Evolutionary conservation across 2,113 vertebrate genomes (phyloP).

Genomic region (Ammodytes dubius): DNA sequence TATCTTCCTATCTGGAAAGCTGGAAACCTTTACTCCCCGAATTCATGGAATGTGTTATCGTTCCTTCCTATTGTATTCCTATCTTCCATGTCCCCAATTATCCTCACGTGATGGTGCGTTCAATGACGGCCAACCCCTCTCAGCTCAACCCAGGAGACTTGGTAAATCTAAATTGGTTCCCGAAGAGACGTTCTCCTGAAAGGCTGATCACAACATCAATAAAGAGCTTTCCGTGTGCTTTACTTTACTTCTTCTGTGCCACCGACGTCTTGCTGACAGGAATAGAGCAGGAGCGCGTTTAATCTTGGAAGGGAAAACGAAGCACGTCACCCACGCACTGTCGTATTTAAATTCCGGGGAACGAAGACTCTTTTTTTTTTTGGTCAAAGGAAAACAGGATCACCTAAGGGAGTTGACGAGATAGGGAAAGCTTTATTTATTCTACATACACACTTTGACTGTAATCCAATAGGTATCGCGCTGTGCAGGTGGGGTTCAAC

Average conservation of each 20-base stretch:
- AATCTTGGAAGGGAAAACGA: constrained; percentile 30
- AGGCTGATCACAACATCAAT: constrained; percentile 44
- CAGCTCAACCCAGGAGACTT: constrained; percentile 28
- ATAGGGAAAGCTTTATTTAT: constrained; percentile 25
- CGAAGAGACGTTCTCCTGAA: constrained; percentile 42
- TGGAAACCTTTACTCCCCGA: background rate
- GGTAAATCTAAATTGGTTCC: constrained; percentile 51
- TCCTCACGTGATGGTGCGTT: constrained; percentile 13
- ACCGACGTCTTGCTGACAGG: constrained; percentile 20
- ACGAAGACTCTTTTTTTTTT: constrained; percentile 41
- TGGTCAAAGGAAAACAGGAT: constrained; percentile 16
- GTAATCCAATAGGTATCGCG: background rate
- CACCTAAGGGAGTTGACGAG: constrained; percentile 15
- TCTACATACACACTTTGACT: background rate
- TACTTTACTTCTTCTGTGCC: constrained; percentile 8
- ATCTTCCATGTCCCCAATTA: constrained; percentile 24
- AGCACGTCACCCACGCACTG: constrained; percentile 12
- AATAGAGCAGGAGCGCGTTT: constrained; percentile 10
- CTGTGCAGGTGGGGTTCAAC: background rate
- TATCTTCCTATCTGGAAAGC: background rate
- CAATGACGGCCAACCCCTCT: constrained; percentile 7
- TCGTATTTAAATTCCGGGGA: constrained; percentile 18
- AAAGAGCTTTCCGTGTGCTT: constrained; percentile 15
- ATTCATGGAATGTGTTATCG: background rate
- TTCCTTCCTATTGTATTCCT: background rate